Evolutionary conservation across 2,797 vertebrate genomes (phyloP).

Genomic region (Micromesistius poutassou): DNA sequence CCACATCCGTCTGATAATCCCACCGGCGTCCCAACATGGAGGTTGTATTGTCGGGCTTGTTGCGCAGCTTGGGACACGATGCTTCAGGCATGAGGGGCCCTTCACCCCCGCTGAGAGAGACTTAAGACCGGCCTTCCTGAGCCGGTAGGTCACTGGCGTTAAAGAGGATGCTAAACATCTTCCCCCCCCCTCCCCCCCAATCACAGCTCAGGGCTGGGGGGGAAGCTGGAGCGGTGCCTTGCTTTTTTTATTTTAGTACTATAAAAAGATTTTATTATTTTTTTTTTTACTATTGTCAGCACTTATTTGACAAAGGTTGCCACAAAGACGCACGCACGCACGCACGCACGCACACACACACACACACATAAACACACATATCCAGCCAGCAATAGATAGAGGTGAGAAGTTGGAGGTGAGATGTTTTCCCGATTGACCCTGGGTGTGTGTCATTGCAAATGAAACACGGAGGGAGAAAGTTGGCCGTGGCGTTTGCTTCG

Average conservation of each 20-base stretch:
- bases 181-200: too few relatives aligned
- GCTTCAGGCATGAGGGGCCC: conserved; percentile 39
- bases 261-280: not conserved
- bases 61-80: conserved; percentile 37
- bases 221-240: not conserved
- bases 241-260: not conserved
- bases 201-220: not conserved
- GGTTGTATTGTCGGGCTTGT: conserved; percentile 11
- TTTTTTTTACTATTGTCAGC: too few relatives aligned
- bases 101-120: conserved; percentile 32
- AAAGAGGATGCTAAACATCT: not conserved
- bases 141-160: not conserved
- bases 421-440: conserved; percentile 44
- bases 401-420: conserved; percentile 33
- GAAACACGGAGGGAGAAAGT: conserved; percentile 8
- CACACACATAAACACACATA: not conserved
- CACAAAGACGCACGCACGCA: not conserved
- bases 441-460: conserved; percentile 35
- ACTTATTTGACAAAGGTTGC: too few relatives aligned
- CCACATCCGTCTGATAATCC: not conserved
- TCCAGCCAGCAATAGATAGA: not conserved
- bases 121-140: conserved; percentile 27
- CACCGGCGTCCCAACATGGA: not conserved
- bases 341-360: too few relatives aligned
- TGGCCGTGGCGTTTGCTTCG: conserved; percentile 26